Conservation (phyloP, 2,888 invertebrate genomes). For the Octonoba sinensis region DNA sequence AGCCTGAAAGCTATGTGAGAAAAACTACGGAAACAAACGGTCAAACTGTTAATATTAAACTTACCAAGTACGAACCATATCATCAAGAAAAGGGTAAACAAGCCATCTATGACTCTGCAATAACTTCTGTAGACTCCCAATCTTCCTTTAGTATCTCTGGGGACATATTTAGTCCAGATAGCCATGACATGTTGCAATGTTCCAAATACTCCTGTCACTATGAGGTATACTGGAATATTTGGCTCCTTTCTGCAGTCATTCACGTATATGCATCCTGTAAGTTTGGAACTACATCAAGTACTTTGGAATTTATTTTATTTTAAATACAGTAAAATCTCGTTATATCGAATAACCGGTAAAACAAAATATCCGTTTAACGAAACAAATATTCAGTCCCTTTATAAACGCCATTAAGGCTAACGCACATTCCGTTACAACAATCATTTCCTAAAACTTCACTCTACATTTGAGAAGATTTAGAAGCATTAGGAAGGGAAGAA, state of each 20-base stretch:
- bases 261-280: constrained; percentile 35
- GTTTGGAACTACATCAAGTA: not conserved
- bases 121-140: constrained; percentile 19
- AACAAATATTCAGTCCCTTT: no score
- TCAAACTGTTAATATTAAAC: not conserved
- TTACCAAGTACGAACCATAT: constrained; percentile 55
- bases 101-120: constrained; percentile 20
- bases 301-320: no score
- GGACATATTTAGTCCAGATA: constrained; percentile 50
- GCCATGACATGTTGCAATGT: constrained; percentile 46
- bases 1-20: no score
- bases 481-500: no score
- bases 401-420: no score
- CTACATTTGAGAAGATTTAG: no score
- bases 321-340: no score
- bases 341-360: no score
- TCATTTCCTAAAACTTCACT: no score
- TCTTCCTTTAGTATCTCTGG: constrained; percentile 32
- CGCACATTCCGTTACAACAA: no score
- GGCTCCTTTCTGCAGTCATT: constrained; percentile 46
- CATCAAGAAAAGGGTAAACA: constrained; percentile 22
- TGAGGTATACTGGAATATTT: constrained; percentile 47
- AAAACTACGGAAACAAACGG: no score
- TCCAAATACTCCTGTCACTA: constrained; percentile 40
- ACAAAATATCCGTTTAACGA: no score